Evolutionary conservation across 2,797 vertebrate species (phyloP).

Genomic region (Parambassis ranga): DNA sequence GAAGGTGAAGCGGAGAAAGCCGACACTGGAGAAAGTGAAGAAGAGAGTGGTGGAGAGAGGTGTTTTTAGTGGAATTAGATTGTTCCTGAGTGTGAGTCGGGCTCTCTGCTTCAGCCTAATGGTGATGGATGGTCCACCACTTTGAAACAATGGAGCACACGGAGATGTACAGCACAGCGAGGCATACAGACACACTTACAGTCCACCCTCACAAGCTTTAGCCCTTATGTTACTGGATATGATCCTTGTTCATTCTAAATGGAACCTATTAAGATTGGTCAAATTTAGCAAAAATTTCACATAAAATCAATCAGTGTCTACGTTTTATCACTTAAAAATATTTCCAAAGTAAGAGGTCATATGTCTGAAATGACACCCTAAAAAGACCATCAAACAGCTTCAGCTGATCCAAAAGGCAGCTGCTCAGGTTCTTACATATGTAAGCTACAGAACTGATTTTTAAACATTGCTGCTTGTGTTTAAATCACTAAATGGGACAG

Average conservation of each 20-base stretch:
- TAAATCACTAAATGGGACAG: no score
- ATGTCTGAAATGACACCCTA: no score
- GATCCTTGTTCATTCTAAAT: neutral
- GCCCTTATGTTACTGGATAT: neutral
- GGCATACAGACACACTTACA: neutral
- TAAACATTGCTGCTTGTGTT: no score
- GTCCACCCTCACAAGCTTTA: conserved; percentile 3
- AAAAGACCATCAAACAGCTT: no score
- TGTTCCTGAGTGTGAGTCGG: conserved; percentile 74
- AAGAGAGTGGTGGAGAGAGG: conserved; percentile 58
- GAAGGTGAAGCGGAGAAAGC: conserved; percentile 45
- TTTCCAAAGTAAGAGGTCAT: no score
- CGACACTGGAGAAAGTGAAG: conserved; percentile 51
- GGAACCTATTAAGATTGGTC: neutral
- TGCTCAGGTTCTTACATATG: no score
- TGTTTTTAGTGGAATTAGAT: conserved; percentile 76
- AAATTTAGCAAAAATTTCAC: no score
- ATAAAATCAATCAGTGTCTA: no score
- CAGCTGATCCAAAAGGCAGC: no score
- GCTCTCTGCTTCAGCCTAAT: conserved; percentile 66
- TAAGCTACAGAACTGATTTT: no score
- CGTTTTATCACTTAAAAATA: no score
- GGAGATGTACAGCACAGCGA: conserved; percentile 39
- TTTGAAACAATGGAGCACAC: conserved; percentile 72
- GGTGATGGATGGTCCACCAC: conserved; percentile 72